These are phyloP conservation scores for Otis tarda DNA, from an alignment of 2,113 vertebrate species.

Conservation along the genomic window DNA sequence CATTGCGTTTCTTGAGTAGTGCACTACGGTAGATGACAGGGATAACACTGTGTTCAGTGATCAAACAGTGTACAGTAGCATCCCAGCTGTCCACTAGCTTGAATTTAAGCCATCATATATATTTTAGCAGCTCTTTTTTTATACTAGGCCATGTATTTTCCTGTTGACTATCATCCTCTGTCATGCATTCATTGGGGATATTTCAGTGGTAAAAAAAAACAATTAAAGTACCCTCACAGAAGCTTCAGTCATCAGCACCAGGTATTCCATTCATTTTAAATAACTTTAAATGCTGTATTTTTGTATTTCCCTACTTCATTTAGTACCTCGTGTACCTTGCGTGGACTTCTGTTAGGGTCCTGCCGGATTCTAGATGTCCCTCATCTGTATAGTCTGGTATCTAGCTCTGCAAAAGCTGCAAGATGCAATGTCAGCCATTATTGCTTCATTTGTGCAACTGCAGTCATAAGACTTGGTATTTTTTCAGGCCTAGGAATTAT, in stretches of 20 bases:
- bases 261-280: not conserved
- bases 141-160: not conserved
- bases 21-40: not conserved
- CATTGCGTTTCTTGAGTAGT: not conserved
- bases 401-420: not conserved
- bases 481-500: slow-evolving; percentile 13
- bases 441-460: slow-evolving; percentile 2
- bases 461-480: not conserved
- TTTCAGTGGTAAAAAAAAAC: not conserved
- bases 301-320: not conserved
- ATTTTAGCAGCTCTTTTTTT: not conserved
- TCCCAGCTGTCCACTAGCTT: not conserved
- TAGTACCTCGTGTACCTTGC: not conserved
- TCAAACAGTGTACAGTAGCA: not conserved
- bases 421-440: not conserved
- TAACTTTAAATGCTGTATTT: not conserved
- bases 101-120: not conserved
- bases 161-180: not conserved
- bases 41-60: not conserved
- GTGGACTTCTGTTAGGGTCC: not conserved
- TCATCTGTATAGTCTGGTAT: not conserved
- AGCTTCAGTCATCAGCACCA: not conserved
- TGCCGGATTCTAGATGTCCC: not conserved
- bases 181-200: not conserved
- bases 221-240: not conserved